phyloP scores from a whole-genome alignment of 2,888 invertebrate genomes.

The Xanthia togata region DNA sequence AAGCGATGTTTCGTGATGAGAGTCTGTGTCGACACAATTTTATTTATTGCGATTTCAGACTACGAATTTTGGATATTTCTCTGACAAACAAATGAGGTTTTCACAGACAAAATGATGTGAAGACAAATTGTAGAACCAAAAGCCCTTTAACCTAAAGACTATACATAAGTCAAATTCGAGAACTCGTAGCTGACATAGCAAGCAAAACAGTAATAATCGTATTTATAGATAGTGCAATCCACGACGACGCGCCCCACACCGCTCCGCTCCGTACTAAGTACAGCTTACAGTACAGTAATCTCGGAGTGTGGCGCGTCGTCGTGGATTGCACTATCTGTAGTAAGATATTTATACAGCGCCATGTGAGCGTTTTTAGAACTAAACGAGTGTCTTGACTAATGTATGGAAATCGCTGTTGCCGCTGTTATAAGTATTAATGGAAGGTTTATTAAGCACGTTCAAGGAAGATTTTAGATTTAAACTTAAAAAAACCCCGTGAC shows the following conservation, averaged over 20 bases:
- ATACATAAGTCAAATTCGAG: neutral
- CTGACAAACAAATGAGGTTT: too few species aligned
- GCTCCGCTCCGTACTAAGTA: too few species aligned
- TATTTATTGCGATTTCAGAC: neutral
- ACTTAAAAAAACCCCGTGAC: neutral
- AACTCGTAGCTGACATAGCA: neutral
- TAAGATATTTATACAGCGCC: too few species aligned
- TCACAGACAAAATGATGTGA: neutral
- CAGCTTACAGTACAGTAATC: too few species aligned
- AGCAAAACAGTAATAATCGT: slow-evolving; percentile 7
- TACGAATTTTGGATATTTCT: neutral
- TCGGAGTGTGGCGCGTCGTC: too few species aligned
- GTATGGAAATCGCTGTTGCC: neutral
- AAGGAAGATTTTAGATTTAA: neutral
- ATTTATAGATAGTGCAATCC: too few species aligned
- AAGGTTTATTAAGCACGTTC: too few species aligned
- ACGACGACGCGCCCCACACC: too few species aligned
- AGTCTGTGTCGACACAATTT: neutral
- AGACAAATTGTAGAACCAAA: neutral
- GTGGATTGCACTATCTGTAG: too few species aligned
- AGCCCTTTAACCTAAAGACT: neutral
- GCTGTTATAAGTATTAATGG: neutral
- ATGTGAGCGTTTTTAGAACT: neutral
- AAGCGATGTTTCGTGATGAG: neutral
- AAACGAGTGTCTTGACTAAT: neutral